These are phyloP conservation scores for Solea solea DNA, from an alignment of 2,113 vertebrate species.

Conservation along the genomic window DNA sequence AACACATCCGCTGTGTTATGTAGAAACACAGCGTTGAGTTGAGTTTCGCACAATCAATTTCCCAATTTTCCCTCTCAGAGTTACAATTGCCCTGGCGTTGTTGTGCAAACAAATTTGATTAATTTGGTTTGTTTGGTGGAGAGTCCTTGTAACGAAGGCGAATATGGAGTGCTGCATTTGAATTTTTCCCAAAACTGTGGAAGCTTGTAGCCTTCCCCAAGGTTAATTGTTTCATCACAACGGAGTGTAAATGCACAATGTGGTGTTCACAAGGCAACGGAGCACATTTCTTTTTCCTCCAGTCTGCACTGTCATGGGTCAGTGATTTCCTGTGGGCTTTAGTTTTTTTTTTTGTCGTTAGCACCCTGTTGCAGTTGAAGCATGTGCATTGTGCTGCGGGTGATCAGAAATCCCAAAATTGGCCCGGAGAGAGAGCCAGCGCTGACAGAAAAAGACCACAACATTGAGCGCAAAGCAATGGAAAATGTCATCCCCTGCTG, in stretches of 20 bases:
- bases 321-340: constrained; percentile 56
- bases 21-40: too few relatives aligned
- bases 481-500: constrained; percentile 66
- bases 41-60: neutral
- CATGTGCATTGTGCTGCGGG: constrained; percentile 55
- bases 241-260: constrained; percentile 52
- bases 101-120: constrained; percentile 5
- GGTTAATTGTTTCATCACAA: constrained; percentile 62
- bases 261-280: constrained; percentile 51
- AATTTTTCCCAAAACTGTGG: constrained; percentile 25
- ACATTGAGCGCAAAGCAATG: constrained; percentile 60
- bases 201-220: constrained; percentile 39
- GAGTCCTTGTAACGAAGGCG: constrained; percentile 12
- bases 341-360: constrained; percentile 46
- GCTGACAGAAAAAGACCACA: constrained; percentile 64
- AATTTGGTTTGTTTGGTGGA: constrained; percentile 19
- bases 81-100: neutral
- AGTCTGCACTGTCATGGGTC: constrained; percentile 44
- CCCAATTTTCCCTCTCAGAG: neutral
- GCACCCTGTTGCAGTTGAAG: constrained; percentile 53
- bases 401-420: constrained; percentile 72
- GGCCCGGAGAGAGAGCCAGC: constrained; percentile 61
- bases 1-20: neutral
- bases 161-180: constrained; percentile 15
- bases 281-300: neutral